These are phyloP conservation scores for Rhabdornis inornatus DNA, from an alignment of 2,113 vertebrate genomes.

Conservation along the genomic window DNA sequence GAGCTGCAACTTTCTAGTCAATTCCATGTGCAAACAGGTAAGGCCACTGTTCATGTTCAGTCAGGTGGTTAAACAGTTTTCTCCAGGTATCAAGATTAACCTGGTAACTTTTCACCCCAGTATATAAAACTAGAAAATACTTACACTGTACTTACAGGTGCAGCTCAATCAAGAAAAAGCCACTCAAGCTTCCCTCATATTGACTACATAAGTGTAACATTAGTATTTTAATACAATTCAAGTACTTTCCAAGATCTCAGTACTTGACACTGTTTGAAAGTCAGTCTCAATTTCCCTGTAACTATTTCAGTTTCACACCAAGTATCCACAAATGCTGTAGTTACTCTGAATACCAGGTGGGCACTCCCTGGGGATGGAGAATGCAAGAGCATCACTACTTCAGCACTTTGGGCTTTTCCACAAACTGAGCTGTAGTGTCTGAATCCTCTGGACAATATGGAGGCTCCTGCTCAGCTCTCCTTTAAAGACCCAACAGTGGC, in stretches of 20 bases:
- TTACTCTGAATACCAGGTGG: neutral
- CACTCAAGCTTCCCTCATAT: neutral
- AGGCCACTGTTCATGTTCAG: neutral
- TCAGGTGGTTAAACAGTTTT: neutral
- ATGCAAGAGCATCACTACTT: neutral
- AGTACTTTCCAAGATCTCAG: neutral
- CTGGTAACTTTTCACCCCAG: neutral
- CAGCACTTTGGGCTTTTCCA: neutral
- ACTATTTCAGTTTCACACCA: neutral
- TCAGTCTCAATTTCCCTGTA: neutral
- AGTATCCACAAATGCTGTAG: neutral
- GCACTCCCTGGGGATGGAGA: neutral
- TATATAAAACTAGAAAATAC: neutral
- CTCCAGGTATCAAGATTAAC: neutral
- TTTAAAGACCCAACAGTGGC: neutral
- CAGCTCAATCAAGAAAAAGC: neutral
- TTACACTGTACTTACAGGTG: neutral
- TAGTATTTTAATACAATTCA: neutral
- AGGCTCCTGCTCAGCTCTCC: neutral
- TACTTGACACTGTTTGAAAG: neutral
- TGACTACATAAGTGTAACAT: neutral
- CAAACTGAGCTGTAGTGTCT: neutral
- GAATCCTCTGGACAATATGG: neutral
- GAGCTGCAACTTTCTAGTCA: neutral
- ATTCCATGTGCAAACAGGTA: neutral